Conservation (phyloP, 2,797 vertebrate genomes). For the Kryptolebias ocellatus region DNA sequence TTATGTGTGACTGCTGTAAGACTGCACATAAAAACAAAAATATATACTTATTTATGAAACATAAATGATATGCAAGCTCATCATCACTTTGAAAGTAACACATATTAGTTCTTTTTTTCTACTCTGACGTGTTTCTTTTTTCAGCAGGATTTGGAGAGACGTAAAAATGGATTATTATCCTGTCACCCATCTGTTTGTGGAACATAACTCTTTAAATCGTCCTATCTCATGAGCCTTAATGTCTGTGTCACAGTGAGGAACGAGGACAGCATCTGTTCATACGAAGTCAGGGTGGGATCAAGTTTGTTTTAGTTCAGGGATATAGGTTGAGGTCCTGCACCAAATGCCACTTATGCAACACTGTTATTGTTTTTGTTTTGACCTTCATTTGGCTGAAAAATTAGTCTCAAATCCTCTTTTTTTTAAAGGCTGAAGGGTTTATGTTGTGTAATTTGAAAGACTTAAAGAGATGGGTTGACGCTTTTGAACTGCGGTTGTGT, state of each 20-base stretch:
- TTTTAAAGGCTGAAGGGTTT: not conserved
- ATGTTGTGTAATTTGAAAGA: conserved; percentile 6
- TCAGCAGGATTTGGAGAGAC: no score
- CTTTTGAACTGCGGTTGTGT: no score
- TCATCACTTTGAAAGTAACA: no score
- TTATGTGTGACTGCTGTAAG: conserved; percentile 7
- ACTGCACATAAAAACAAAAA: conserved; percentile 11
- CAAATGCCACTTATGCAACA: conserved; percentile 12
- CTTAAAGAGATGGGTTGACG: not conserved
- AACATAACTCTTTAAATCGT: conserved; percentile 10
- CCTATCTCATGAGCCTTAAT: no score
- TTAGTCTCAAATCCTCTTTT: not conserved
- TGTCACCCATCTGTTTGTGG: conserved; percentile 39
- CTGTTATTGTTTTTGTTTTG: not conserved
- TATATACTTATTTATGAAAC: conserved; percentile 14
- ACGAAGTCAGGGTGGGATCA: conserved; percentile 20
- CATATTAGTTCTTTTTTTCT: no score
- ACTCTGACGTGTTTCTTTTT: no score
- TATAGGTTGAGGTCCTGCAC: conserved; percentile 14
- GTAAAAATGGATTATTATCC: conserved; percentile 47
- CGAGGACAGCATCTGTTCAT: conserved; percentile 22
- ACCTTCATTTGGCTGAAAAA: conserved; percentile 11
- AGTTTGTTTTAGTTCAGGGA: conserved; percentile 1
- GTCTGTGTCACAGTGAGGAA: conserved; percentile 20
- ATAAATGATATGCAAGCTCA: no score